Conservation (phyloP, 2,888 invertebrate species). For the Abrostola tripartita region DNA sequence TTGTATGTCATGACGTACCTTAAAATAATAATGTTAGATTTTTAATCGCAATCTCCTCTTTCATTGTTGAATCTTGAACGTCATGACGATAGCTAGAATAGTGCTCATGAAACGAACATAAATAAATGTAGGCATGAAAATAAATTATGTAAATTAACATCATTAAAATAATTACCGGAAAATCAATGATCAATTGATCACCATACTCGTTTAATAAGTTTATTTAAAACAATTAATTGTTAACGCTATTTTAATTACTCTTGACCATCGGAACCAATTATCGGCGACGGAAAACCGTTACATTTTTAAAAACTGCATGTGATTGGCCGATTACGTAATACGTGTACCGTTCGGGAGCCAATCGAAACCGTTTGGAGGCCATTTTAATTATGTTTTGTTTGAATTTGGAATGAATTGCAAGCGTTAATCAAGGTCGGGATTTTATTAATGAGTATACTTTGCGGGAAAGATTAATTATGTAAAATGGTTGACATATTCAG, state of each 20-base stretch:
- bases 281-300: conserved; percentile 46
- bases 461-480: conserved; percentile 55
- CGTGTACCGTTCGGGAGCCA: conserved; percentile 30
- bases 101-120: neutral
- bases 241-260: conserved; percentile 38
- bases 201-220: conserved; percentile 22
- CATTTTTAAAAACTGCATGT: conserved; percentile 39
- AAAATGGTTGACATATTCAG: conserved; percentile 56
- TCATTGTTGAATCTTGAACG: too few relatives aligned
- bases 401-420: conserved; percentile 59
- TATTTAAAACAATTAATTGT: conserved; percentile 28
- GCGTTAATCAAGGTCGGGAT: conserved; percentile 62
- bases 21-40: too few relatives aligned
- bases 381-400: conserved; percentile 64
- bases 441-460: conserved; percentile 59
- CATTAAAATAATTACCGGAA: conserved; percentile 8
- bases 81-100: too few relatives aligned
- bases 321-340: conserved; percentile 41
- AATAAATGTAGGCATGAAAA: too few relatives aligned
- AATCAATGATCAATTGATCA: conserved; percentile 20
- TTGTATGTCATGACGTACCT: too few relatives aligned
- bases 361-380: conserved; percentile 45
- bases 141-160: neutral
- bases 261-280: conserved; percentile 37
- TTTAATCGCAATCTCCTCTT: too few relatives aligned